phyloP scores from a whole-genome alignment of 2,113 vertebrate genomes.

The Myotis brandtii region DNA sequence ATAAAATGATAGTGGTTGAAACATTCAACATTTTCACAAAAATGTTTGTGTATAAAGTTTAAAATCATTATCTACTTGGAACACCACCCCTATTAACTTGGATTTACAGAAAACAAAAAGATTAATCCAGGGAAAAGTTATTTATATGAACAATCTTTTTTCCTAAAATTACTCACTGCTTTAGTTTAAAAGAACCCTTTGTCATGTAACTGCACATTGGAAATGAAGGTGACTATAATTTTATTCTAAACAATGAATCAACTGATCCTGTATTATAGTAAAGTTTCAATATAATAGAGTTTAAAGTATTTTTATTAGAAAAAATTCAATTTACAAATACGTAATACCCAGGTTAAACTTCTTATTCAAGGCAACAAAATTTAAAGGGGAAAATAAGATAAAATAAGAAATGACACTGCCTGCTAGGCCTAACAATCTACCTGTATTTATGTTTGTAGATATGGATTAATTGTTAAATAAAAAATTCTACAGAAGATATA shows the following conservation, averaged over 20 bases:
- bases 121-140: not conserved
- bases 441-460: not conserved
- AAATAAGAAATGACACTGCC: not conserved
- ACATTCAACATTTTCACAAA: not conserved
- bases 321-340: not conserved
- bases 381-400: not conserved
- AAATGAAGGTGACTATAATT: not conserved
- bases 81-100: not conserved
- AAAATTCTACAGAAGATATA: not conserved
- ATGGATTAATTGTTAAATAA: not conserved
- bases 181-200: not conserved
- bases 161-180: not conserved
- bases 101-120: conserved; percentile 16
- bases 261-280: not conserved
- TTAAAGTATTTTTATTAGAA: conserved; percentile 17
- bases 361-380: not conserved
- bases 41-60: not conserved
- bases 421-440: not conserved
- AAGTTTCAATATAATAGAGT: not conserved
- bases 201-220: not conserved
- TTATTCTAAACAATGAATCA: conserved; percentile 13
- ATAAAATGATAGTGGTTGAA: not conserved
- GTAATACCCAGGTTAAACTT: not conserved
- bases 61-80: conserved; percentile 1
- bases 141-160: not conserved